Base-by-base conservation (phyloP, 1,140 invertebrate genomes). In the Zeugodacus cucurbitae region DNA sequence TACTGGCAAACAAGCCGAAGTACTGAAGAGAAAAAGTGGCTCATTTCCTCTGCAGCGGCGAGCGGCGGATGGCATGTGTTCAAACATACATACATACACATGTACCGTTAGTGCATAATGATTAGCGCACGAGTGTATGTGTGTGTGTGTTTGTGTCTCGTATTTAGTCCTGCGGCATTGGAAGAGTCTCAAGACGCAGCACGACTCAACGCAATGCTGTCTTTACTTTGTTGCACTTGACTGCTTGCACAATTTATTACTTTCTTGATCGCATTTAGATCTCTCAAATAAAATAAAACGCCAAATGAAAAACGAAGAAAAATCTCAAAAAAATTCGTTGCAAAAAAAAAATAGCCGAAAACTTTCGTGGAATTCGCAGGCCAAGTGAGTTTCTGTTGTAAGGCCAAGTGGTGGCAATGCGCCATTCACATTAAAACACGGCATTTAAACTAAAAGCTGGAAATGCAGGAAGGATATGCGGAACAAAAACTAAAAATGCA, bases 181-280 rank as follows among this genome's bases (percentile, higher is more conserved):
- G 41, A 82, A 29, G 44, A 48, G 74, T 82, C 74, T 82, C 37
- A 48, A 82, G 74, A 82, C 74, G 74, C 74, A 48, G 74, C 74
- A 48, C 34, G 74, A 48, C 41, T 82, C n/a, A 82, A 82, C 74
- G 74, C 74, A 82, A 22, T 82, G 74, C 74, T 48, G 74, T 82
- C 74, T 82, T 82, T 82, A 29, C 41, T 82, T 87, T 62, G 88
- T 85, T 89, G 86, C 88, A 87, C 86, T 89, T 89, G 86, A 87
- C 88, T 89, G 88, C 57, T 87, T 87, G 87, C 62, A 87, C 54
- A 89, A 89, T 89, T 87, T 89, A 89, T 89, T 87, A 70, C 88
- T 87, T 89, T 87, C 41, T 87, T 89, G 88, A 89, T 89, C 88
- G 86, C 88, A 85, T 89, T 89, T 58, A 89, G 87, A 74, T 87